phyloP scores from a whole-genome alignment of 2,797 vertebrate genomes.

The Sebastes flavidus region DNA sequence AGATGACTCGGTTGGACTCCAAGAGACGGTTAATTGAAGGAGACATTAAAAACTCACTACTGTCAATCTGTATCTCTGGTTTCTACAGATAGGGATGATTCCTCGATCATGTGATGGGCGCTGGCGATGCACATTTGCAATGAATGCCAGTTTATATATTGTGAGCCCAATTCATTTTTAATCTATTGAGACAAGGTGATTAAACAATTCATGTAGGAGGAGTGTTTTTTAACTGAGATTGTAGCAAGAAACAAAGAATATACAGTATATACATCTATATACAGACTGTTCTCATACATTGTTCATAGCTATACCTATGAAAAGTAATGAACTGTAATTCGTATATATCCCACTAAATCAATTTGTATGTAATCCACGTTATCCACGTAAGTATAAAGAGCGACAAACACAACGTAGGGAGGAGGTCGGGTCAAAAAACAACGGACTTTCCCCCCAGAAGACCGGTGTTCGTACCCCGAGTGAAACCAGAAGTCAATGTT shows the following conservation, averaged over 20 bases:
- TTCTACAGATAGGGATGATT: constrained; percentile 36
- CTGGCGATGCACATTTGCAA: not conserved
- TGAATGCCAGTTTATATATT: constrained; percentile 29
- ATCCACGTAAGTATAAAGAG: too few species aligned
- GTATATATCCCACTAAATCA: too few species aligned
- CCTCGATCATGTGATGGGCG: not conserved
- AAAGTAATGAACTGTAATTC: too few species aligned
- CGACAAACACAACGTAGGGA: too few species aligned
- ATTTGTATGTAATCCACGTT: too few species aligned
- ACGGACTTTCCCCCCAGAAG: fast-evolving
- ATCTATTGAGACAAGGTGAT: not conserved
- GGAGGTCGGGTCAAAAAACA: too few species aligned
- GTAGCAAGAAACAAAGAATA: not conserved
- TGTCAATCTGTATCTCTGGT: constrained; percentile 59
- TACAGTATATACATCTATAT: not conserved
- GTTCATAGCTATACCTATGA: too few species aligned
- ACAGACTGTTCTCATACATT: too few species aligned
- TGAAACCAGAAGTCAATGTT: too few species aligned
- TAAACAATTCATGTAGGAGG: not conserved
- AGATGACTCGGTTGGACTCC: constrained; percentile 70
- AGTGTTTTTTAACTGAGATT: not conserved
- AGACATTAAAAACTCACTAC: constrained; percentile 66
- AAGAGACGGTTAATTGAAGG: constrained; percentile 76
- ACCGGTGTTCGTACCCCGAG: too few species aligned
- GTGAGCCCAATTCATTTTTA: constrained; percentile 3